These are phyloP conservation scores for Phylloscopus trochilus DNA, from an alignment of 2,113 vertebrate genomes.

Conservation along the genomic window DNA sequence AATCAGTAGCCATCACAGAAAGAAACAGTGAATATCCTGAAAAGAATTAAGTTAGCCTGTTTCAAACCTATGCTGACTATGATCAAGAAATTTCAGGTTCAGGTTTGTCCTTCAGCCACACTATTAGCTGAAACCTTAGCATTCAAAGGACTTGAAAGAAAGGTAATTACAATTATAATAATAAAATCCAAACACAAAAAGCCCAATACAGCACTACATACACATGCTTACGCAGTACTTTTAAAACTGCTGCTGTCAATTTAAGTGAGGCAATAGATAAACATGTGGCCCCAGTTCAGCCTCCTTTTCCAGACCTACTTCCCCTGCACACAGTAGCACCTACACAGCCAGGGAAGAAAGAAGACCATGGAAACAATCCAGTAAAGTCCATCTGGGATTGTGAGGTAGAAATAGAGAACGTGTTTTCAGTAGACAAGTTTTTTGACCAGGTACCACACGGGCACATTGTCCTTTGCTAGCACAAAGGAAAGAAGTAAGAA, in stretches of 20 bases:
- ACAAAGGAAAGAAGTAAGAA: background rate
- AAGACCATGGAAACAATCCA: background rate
- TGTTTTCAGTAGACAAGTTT: background rate
- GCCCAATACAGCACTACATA: background rate
- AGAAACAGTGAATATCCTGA: background rate
- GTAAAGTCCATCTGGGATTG: background rate
- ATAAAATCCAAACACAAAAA: background rate
- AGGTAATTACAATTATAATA: background rate
- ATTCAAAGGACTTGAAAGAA: background rate
- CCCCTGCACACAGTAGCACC: background rate
- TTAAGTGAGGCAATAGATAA: background rate
- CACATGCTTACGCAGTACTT: background rate
- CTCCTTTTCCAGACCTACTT: background rate
- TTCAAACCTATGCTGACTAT: background rate
- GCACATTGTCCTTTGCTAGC: background rate
- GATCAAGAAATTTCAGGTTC: background rate
- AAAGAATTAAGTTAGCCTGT: background rate
- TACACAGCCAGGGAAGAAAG: background rate
- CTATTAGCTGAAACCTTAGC: background rate
- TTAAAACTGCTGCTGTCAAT: background rate
- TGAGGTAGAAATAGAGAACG: background rate
- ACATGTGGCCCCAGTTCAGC: fast-evolving
- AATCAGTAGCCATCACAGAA: background rate
- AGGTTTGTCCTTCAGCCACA: background rate
- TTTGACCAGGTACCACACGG: background rate